Percentiles rank a stretch among this genome's conserved stretches.
phyloP scores from a whole-genome alignment of 1,140 invertebrate genomes.

The Olivierus martensii region DNA sequence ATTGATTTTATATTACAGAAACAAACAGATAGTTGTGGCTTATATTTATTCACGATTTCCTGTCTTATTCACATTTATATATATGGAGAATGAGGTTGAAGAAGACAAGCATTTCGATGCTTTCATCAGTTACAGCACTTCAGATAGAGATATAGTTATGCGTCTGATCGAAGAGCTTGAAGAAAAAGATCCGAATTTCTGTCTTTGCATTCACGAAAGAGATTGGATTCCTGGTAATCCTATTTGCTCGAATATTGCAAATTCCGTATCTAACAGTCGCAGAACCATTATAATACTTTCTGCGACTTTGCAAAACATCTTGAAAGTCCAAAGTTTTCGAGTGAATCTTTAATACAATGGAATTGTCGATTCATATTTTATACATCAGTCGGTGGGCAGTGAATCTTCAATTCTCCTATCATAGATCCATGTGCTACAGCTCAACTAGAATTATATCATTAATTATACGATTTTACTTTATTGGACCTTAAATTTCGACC shows the following conservation, averaged over 20 bases:
- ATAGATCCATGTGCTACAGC: too few species aligned
- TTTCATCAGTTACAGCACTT: constrained; percentile 68
- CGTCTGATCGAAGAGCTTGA: constrained; percentile 47
- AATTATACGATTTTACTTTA: too few species aligned
- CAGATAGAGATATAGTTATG: constrained; percentile 49
- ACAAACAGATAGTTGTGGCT: constrained; percentile 39
- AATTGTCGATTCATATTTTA: too few species aligned
- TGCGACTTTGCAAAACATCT: too few species aligned
- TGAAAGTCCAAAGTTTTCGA: too few species aligned
- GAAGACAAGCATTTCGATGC: constrained; percentile 64
- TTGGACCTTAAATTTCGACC: too few species aligned
- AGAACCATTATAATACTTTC: constrained; percentile 81
- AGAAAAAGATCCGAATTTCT: constrained; percentile 33
- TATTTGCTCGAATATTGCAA: constrained; percentile 71
- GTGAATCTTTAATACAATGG: too few species aligned
- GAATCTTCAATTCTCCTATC: too few species aligned
- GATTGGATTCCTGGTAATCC: constrained; percentile 69
- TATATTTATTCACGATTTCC: constrained; percentile 51
- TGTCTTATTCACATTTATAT: constrained; percentile 44
- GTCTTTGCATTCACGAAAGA: constrained; percentile 76
- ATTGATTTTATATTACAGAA: constrained; percentile 45
- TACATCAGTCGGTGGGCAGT: too few species aligned
- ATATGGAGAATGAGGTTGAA: constrained; percentile 50
- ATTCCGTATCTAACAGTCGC: constrained; percentile 71
- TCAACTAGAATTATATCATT: too few species aligned